Percentiles rank a stretch among this genome's conserved stretches.
phyloP scores from a whole-genome alignment of 2,113 vertebrate genomes.

The Perognathus longimembris region DNA sequence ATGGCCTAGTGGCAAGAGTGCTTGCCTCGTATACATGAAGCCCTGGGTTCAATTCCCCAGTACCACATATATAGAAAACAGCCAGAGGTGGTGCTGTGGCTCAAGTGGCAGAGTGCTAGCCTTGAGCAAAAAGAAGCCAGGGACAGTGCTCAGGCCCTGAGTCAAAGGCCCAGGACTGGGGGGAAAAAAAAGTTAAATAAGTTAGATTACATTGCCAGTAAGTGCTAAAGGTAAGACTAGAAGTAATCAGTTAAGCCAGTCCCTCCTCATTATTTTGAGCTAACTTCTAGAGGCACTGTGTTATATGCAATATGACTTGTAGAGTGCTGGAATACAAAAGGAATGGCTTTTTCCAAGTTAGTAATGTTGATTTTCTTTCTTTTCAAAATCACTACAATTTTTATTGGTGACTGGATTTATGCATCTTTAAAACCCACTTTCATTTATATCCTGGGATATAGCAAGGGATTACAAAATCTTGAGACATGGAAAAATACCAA shows the following conservation, averaged over 20 bases:
- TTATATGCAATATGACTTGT: neutral
- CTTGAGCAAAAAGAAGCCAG: too few species aligned
- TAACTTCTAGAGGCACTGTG: neutral
- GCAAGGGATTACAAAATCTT: too few species aligned
- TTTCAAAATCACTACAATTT: neutral
- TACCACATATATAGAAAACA: too few species aligned
- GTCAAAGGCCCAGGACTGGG: too few species aligned
- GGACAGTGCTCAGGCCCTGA: too few species aligned
- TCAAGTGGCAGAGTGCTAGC: too few species aligned
- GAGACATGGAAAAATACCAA: constrained; percentile 65
- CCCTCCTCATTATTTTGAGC: neutral
- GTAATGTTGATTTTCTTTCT: neutral
- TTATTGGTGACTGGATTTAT: neutral
- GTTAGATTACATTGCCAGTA: neutral
- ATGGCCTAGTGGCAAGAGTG: too few species aligned
- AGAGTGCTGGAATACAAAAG: neutral
- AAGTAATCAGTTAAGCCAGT: neutral
- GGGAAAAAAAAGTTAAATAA: neutral
- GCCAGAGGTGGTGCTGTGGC: too few species aligned
- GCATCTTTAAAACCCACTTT: constrained; percentile 27
- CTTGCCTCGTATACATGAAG: too few species aligned
- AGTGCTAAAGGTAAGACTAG: neutral
- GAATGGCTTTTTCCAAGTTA: neutral
- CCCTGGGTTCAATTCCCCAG: too few species aligned
- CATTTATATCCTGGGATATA: neutral